phyloP scores from a whole-genome alignment of 1,140 invertebrate genomes.

The Lamellibrachia luymesi region DNA sequence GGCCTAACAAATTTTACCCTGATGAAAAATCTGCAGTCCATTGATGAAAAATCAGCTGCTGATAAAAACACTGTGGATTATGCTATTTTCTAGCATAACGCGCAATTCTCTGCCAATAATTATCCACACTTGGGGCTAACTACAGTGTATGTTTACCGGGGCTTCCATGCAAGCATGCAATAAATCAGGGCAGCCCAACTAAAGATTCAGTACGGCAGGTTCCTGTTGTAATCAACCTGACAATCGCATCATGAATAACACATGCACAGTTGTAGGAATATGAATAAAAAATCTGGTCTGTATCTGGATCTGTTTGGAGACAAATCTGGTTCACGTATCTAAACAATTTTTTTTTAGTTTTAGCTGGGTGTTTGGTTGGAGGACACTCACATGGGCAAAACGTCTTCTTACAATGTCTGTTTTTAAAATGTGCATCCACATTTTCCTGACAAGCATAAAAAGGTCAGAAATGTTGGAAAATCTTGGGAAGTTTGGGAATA shows the following conservation, averaged over 20 bases:
- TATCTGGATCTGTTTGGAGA: neutral
- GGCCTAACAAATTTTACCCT: too few species aligned
- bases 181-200: neutral
- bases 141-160: neutral
- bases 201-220: neutral
- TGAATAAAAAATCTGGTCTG: constrained; percentile 1
- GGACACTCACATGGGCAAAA: neutral
- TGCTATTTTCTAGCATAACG: neutral
- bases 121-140: neutral
- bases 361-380: neutral
- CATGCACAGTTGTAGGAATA: neutral
- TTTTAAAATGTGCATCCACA: neutral
- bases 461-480: neutral
- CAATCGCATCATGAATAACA: neutral
- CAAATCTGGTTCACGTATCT: neutral
- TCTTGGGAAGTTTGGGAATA: neutral
- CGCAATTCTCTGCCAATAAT: neutral
- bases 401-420: neutral
- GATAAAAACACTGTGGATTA: neutral
- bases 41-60: too few species aligned
- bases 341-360: neutral
- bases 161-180: neutral
- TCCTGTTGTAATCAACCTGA: constrained; percentile 6
- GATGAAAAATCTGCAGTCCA: too few species aligned
- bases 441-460: neutral